These are phyloP conservation scores for Drosophila silvestris DNA, from an alignment of 2,888 invertebrate genomes.

Conservation along the genomic window DNA sequence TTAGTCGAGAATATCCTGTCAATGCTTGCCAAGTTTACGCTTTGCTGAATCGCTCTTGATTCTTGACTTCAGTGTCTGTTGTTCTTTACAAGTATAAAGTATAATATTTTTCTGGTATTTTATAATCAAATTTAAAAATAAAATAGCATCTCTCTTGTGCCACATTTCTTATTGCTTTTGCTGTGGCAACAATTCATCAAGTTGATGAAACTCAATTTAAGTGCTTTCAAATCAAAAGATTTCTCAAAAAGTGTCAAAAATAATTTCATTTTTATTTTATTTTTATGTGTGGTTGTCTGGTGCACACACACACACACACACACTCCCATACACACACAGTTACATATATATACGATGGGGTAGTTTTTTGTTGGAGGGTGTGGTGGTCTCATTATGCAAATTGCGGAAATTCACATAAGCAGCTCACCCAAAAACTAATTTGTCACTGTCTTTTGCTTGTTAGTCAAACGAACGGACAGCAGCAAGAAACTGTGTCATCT, in stretches of 20 bases:
- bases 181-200: slow-evolving; percentile 59
- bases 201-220: slow-evolving; percentile 48
- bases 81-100: background rate
- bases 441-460: slow-evolving; percentile 80
- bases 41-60: background rate
- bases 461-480: slow-evolving; percentile 70
- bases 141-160: background rate
- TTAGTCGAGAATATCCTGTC: background rate
- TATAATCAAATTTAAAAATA: background rate
- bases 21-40: background rate
- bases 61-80: background rate
- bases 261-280: slow-evolving; percentile 69
- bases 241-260: slow-evolving; percentile 74
- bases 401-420: slow-evolving; percentile 79
- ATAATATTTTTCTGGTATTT: background rate
- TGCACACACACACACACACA: slow-evolving; percentile 10
- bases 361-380: background rate
- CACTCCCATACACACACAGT: slow-evolving; percentile 4
- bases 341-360: background rate
- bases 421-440: slow-evolving; percentile 80
- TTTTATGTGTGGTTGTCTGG: slow-evolving; percentile 53
- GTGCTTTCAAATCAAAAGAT: slow-evolving; percentile 54
- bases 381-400: slow-evolving; percentile 75
- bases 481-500: slow-evolving; percentile 36
- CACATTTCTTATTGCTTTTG: background rate